phyloP scores from a whole-genome alignment of 2,888 invertebrate genomes.

The Apamea epomidion region DNA sequence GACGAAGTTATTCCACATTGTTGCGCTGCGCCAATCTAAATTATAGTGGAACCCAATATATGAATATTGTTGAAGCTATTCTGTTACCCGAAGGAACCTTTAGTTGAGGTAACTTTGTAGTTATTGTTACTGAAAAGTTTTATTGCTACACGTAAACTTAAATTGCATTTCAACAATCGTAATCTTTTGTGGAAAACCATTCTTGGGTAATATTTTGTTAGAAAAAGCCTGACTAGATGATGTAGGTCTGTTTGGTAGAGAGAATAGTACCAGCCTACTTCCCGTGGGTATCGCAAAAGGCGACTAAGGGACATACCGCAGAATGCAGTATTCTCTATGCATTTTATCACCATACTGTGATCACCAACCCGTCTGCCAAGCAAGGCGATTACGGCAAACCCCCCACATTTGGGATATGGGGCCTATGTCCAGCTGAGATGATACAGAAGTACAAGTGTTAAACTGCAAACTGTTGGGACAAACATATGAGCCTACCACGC shows the following conservation, averaged over 20 bases:
- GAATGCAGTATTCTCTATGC: too few species aligned
- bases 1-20: conserved; percentile 30
- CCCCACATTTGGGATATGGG: too few species aligned
- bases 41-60: conserved; percentile 41
- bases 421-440: too few species aligned
- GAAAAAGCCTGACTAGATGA: background rate
- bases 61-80: conserved; percentile 28
- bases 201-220: background rate
- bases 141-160: conserved; percentile 9
- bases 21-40: conserved; percentile 50
- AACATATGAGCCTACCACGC: background rate
- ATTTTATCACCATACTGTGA: too few species aligned
- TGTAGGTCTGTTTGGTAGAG: too few species aligned
- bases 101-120: background rate
- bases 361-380: too few species aligned
- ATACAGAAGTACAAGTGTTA: background rate
- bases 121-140: conserved; percentile 29
- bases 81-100: conserved; percentile 16
- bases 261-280: too few species aligned
- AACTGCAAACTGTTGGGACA: background rate
- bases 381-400: too few species aligned
- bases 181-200: background rate
- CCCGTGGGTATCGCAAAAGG: too few species aligned
- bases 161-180: conserved; percentile 14
- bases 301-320: too few species aligned